Evolutionary conservation across 2,113 vertebrate genomes (phyloP), one percentile per base, ranked within the genome.

Genomic region (Thomomys bottae): DNA sequence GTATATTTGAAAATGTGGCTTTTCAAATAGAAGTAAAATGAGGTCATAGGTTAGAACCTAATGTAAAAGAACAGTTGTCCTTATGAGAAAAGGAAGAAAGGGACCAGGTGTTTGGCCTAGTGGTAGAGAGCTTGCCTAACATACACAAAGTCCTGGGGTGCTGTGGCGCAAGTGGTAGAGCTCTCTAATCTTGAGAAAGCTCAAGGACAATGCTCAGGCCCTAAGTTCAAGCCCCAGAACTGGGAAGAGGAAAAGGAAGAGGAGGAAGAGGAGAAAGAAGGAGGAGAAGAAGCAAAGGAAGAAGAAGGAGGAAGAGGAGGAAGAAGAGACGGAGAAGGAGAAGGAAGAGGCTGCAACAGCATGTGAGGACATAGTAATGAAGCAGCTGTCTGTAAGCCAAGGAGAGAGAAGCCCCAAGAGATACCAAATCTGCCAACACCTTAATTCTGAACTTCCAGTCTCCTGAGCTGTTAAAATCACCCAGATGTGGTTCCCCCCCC

Each of bases 71-170:
- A 64, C 15, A 70, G 24, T 12, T 5, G 6, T 11, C 34, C 70
- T 38, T 0, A 0, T 2, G 49, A 30, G 4, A 32, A 26, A 21
- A 88, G 40, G 23, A n/a, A 59, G 40, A 71, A 11, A 45, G 45
- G 17, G 38, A 32, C 45, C 17, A 10, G 18, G 30, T 0, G 3
- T 3, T 26, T 20, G 67, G 49, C 54, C 24, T 2, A 38, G 21
- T 0, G 1, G 45, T 30, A 26, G 23, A 34, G 70, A 7, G 32
- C n/a, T n/a, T n/a, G n/a, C n/a, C n/a, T n/a, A n/a, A n/a, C n/a
- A n/a, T n/a, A n/a, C n/a, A n/a, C n/a, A n/a, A n/a, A n/a, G n/a
- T n/a, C n/a, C n/a, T n/a, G 45, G 45, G 26, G 61, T 0, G 34
- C n/a, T 23, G 68, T 75, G 0, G 32, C 3, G 30, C 17, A 59